These are phyloP conservation scores for Fistularia commersonii DNA, from an alignment of 2,797 vertebrate species.

Conservation along the genomic window DNA sequence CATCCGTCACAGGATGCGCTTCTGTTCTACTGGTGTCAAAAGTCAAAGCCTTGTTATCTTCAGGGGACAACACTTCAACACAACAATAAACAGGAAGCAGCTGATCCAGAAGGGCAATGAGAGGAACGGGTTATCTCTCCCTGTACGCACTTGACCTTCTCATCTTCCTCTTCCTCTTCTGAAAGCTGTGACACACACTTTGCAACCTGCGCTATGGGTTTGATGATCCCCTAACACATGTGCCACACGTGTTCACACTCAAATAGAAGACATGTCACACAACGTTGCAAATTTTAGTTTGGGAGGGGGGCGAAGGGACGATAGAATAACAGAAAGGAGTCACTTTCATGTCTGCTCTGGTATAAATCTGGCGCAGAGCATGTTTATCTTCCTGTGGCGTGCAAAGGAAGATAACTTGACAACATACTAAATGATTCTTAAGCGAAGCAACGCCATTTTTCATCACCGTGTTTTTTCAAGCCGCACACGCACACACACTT, in stretches of 20 bases:
- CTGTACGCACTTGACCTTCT: constrained; percentile 55
- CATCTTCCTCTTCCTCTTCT: constrained; percentile 60
- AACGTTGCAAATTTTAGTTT: constrained; percentile 21
- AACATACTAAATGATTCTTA: background rate
- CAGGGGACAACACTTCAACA: constrained; percentile 34
- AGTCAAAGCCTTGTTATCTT: constrained; percentile 52
- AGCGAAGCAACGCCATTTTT: background rate
- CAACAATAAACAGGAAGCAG: constrained; percentile 79
- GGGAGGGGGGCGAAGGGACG: background rate
- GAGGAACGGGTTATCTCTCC: constrained; percentile 44
- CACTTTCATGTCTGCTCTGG: too few relatives aligned
- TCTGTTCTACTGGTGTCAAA: constrained; percentile 51
- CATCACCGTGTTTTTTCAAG: background rate
- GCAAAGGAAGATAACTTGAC: background rate
- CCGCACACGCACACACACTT: background rate
- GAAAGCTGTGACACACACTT: constrained; percentile 26
- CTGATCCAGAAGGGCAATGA: constrained; percentile 46
- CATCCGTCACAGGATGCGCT: constrained; percentile 59
- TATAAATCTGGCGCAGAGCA: too few relatives aligned
- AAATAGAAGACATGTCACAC: constrained; percentile 19
- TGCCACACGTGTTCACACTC: constrained; percentile 24
- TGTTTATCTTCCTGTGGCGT: too few relatives aligned
- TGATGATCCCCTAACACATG: constrained; percentile 21
- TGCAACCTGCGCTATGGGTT: constrained; percentile 27
- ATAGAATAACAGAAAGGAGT: constrained; percentile 22